Conservation (phyloP, 2,888 invertebrate species). For the Apotomis capreana region DNA sequence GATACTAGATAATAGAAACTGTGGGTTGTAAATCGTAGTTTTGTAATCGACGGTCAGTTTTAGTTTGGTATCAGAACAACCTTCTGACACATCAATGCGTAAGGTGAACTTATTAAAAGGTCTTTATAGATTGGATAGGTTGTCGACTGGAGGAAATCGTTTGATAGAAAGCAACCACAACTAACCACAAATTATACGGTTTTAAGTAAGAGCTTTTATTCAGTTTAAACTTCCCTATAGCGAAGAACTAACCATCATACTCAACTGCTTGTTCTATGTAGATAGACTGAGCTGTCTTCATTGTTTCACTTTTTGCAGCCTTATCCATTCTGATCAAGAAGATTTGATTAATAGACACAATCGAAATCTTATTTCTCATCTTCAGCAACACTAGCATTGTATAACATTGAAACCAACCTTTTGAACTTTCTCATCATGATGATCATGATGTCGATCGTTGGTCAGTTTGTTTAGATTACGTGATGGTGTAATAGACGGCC, state of each 20-base stretch:
- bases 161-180: too few relatives aligned
- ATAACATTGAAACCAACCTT: conserved; percentile 36
- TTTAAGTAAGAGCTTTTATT: background rate
- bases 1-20: conserved; percentile 79
- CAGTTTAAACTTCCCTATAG: background rate
- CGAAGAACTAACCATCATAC: conserved; percentile 1
- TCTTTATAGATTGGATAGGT: conserved; percentile 1
- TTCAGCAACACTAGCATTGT: conserved; percentile 22
- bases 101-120: conserved; percentile 3
- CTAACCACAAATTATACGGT: too few relatives aligned
- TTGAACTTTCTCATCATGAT: conserved; percentile 37
- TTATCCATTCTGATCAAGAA: conserved; percentile 23
- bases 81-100: conserved; percentile 27
- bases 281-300: conserved; percentile 7
- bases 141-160: too few relatives aligned
- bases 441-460: conserved; percentile 3
- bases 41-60: conserved; percentile 74
- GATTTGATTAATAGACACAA: conserved; percentile 30
- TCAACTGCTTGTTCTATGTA: conserved; percentile 9
- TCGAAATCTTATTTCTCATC: conserved; percentile 24
- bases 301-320: conserved; percentile 22
- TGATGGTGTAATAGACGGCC: conserved; percentile 57
- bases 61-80: conserved; percentile 31
- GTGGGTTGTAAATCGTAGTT: conserved; percentile 79
- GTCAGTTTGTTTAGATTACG: conserved; percentile 48